phyloP scores from a whole-genome alignment of 2,888 invertebrate species.

The Acanthosepion pharaonis region DNA sequence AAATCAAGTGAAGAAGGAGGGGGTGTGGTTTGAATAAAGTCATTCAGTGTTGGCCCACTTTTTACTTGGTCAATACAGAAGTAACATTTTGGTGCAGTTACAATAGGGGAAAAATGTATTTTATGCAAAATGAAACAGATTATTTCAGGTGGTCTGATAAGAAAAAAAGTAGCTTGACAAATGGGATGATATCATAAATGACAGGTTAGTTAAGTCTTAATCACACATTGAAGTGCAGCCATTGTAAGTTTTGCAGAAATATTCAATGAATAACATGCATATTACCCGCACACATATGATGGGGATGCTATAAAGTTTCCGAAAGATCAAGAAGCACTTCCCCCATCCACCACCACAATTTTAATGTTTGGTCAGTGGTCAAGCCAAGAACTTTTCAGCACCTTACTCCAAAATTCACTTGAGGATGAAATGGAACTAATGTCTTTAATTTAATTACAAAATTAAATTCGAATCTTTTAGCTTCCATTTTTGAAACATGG shows the following conservation, averaged over 20 bases:
- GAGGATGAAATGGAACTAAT: too few species aligned
- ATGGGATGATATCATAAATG: background rate
- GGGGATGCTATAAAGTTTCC: too few species aligned
- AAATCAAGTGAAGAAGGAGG: background rate
- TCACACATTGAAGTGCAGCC: too few species aligned
- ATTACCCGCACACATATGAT: too few species aligned
- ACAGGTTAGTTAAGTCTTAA: background rate
- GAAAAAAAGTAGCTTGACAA: background rate
- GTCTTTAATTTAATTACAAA: too few species aligned
- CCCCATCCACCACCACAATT: too few species aligned
- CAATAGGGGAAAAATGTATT: background rate
- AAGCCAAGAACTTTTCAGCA: too few species aligned
- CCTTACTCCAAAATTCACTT: too few species aligned
- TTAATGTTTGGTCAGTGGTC: too few species aligned
- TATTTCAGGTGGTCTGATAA: background rate
- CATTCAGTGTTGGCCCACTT: background rate
- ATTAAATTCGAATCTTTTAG: too few species aligned
- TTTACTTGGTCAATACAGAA: background rate
- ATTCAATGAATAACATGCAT: background rate
- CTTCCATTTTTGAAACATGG: too few species aligned
- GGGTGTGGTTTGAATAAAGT: background rate
- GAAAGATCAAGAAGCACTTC: too few species aligned
- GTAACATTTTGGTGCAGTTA: background rate
- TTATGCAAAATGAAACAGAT: background rate
- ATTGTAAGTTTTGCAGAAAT: background rate